Evolutionary conservation across 2,113 vertebrate genomes (phyloP).

Genomic region (Thunnus thynnus): DNA sequence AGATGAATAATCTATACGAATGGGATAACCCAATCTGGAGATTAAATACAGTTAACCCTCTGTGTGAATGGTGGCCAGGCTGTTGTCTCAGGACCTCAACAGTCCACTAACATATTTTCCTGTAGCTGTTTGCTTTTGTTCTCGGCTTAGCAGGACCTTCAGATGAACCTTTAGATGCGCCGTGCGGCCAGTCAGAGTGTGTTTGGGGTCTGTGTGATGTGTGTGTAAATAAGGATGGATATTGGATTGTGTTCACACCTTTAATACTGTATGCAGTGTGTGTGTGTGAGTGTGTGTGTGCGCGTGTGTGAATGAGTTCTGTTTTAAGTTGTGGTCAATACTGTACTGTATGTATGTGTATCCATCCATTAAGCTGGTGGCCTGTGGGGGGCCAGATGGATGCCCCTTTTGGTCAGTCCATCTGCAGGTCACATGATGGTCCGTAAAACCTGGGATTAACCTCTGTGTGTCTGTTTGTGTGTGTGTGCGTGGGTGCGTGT

Average conservation of each 20-base stretch:
- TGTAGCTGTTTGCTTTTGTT: slow-evolving; percentile 69
- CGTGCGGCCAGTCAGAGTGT: slow-evolving; percentile 10
- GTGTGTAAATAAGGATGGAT: not conserved
- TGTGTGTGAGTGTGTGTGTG: not conserved
- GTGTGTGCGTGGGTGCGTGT: slow-evolving; percentile 20
- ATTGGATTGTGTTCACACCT: not conserved
- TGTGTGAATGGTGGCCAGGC: slow-evolving; percentile 79
- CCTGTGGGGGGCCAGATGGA: slow-evolving; percentile 82
- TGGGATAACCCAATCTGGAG: slow-evolving; percentile 77
- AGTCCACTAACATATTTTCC: slow-evolving; percentile 72
- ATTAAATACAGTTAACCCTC: slow-evolving; percentile 78
- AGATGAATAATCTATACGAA: slow-evolving; percentile 75
- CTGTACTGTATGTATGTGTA: slow-evolving; percentile 18
- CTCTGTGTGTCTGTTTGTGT: slow-evolving; percentile 56
- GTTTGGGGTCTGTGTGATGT: not conserved
- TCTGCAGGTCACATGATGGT: slow-evolving; percentile 82
- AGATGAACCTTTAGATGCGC: slow-evolving; percentile 42
- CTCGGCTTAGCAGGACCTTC: slow-evolving; percentile 52
- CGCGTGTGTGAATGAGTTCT: not conserved
- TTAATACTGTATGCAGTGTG: not conserved
- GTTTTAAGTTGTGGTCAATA: slow-evolving; percentile 11
- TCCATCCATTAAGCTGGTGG: slow-evolving; percentile 42
- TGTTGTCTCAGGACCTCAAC: slow-evolving; percentile 75
- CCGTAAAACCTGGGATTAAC: slow-evolving; percentile 84
- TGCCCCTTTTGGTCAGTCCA: slow-evolving; percentile 76